Base-by-base conservation (phyloP, 2,888 invertebrate genomes). In the Pristionchus japonicus region DNA sequence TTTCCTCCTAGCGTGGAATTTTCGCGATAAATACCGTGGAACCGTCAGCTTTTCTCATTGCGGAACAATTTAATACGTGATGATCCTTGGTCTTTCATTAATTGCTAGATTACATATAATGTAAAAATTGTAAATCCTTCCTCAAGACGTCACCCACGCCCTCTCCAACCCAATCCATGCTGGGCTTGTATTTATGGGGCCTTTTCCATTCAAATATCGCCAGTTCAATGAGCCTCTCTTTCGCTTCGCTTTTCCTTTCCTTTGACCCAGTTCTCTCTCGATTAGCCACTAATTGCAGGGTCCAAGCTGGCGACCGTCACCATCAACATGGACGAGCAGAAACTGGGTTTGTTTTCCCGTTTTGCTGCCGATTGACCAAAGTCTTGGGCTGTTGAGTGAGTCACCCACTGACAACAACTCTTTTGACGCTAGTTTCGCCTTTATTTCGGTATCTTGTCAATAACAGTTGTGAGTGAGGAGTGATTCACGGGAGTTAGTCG, bases 311-410 rank as follows among this genome's bases (percentile, higher is more conserved):
- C 77, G 40, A 43, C 77, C 77, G 27, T 17, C 43, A 77, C 43
- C 11, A 40, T 77, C 0, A 77, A 43, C 27, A 77, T 77, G 77
- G 77, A 77, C 77, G 77, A 77, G 77, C 77, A 77, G 77, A 77
- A 77, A 47, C 77, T 77, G 37, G 77, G 77, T 77, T 31, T 1
- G 70, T 70, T 37, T 4, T 9, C 11, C 43, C 43, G 23, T 43
- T 40, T 64, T 31, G 31, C 13, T n/a, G 7, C n/a, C 7, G n/a
- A 23, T 67, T 34, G 11, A 3, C 23, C 13, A 61, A 3, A 13
- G 11, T 31, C 11, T 67, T 67, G 31, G 31, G 4, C 31, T 67
- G 20, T 34, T 34, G 57, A 57, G 3, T n/a, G n/a, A 57, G 9
- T 57, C 57, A 23, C 57, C 23, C 57, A 57, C 57, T n/a, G 0